Percentiles rank a stretch among this genome's conserved stretches.
These are phyloP conservation scores for Rhyacophila evoluta DNA, from an alignment of 2,888 invertebrate species.

Conservation along the genomic window DNA sequence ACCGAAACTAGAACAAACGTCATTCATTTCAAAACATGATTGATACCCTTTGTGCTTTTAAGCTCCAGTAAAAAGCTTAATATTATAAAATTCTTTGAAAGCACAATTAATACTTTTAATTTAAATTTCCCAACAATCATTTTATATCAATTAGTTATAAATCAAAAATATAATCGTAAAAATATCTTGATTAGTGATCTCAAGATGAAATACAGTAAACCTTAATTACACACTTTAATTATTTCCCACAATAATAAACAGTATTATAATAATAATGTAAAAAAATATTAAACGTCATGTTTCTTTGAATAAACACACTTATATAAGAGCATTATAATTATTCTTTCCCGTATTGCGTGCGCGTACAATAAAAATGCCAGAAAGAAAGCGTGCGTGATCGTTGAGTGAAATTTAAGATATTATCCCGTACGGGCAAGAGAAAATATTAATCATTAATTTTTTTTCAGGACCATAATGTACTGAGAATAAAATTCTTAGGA, in stretches of 20 bases:
- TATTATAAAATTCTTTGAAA: too few relatives aligned
- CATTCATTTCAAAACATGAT: too few relatives aligned
- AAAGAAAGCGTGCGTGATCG: conserved; percentile 1
- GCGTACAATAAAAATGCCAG: not conserved
- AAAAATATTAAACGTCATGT: conserved; percentile 18
- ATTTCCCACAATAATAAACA: not conserved
- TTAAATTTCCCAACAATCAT: too few relatives aligned
- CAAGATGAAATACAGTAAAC: too few relatives aligned
- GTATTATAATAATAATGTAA: not conserved
- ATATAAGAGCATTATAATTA: not conserved
- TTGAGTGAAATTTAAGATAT: conserved; percentile 10
- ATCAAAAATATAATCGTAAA: too few relatives aligned
- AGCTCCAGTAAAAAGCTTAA: too few relatives aligned
- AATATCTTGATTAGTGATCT: too few relatives aligned
- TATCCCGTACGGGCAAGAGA: not conserved
- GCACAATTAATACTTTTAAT: too few relatives aligned
- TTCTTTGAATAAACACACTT: conserved; percentile 7
- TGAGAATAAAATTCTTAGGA: conserved; percentile 92
- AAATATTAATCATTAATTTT: conserved; percentile 5
- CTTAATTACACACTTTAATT: too few relatives aligned
- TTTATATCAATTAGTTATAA: too few relatives aligned
- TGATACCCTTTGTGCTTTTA: too few relatives aligned
- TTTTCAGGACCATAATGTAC: conserved; percentile 77
- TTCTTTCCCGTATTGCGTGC: conserved; percentile 20
- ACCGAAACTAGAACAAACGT: too few relatives aligned